Evolutionary conservation across 2,113 vertebrate species (phyloP).

Genomic region (Silurus meridionalis): DNA sequence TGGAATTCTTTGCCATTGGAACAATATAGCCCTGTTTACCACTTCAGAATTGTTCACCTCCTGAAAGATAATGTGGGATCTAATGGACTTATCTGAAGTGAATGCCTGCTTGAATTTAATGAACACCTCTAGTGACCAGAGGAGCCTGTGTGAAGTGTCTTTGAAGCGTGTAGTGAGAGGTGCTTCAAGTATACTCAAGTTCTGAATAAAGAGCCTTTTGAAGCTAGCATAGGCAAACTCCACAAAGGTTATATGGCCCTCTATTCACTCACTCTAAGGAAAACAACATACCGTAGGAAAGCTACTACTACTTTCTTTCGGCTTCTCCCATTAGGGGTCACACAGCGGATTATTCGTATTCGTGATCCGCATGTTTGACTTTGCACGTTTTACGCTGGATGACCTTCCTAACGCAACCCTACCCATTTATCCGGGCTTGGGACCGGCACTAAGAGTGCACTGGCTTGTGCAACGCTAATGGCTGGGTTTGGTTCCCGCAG

Average conservation of each 20-base stretch:
- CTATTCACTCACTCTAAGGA: neutral
- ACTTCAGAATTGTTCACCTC: neutral
- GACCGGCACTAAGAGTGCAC: too few relatives aligned
- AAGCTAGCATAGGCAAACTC: neutral
- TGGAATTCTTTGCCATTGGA: neutral
- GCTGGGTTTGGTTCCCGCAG: too few relatives aligned
- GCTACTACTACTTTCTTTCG: too few relatives aligned
- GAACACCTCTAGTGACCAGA: neutral
- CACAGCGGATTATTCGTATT: too few relatives aligned
- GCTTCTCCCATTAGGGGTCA: too few relatives aligned
- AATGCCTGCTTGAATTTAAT: neutral
- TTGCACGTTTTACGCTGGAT: too few relatives aligned
- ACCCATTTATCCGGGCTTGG: too few relatives aligned
- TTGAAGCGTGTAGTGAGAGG: neutral
- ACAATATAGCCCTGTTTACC: neutral
- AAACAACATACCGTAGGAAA: neutral
- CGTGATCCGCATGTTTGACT: too few relatives aligned
- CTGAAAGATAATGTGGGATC: neutral
- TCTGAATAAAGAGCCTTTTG: neutral
- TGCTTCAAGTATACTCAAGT: neutral
- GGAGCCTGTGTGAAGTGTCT: neutral
- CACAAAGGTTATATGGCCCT: neutral
- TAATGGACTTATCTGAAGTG: neutral
- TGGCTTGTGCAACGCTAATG: too few relatives aligned
- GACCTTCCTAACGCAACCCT: too few relatives aligned